A percentile compares a stretch with the other conserved stretches of the same genome.
These are phyloP conservation scores for Orthonevra nobilis DNA, from an alignment of 2,888 invertebrate species.

Conservation along the genomic window DNA sequence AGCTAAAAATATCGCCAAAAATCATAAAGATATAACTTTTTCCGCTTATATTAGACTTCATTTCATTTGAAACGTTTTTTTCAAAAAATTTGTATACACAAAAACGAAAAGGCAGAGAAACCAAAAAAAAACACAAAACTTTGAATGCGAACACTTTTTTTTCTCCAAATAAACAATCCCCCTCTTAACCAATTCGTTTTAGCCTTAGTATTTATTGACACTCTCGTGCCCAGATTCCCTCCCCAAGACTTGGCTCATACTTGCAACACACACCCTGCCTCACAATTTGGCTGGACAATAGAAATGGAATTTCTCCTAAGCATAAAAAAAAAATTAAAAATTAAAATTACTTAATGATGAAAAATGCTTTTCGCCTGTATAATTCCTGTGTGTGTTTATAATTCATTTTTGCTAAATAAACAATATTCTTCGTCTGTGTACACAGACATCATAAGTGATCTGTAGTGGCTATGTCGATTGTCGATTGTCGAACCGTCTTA, in stretches of 20 bases:
- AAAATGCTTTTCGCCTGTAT: conserved; percentile 38
- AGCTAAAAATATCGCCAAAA: conserved; percentile 62
- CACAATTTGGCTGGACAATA: conserved; percentile 45
- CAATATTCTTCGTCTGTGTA: conserved; percentile 42
- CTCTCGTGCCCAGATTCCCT: conserved; percentile 9
- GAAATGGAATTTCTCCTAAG: conserved; percentile 57
- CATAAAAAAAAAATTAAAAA: too few species aligned
- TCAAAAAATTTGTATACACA: conserved; percentile 31
- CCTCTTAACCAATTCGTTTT: conserved; percentile 1
- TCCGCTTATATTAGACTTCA: conserved; percentile 24
- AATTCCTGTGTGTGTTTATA: conserved; percentile 61
- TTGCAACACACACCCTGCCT: background rate
- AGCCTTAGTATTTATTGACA: conserved; percentile 32
- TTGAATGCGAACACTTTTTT: conserved; percentile 51
- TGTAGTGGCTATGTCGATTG: conserved; percentile 42
- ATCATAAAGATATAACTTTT: conserved; percentile 49
- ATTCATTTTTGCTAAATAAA: conserved; percentile 65
- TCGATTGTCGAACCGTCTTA: conserved; percentile 35
- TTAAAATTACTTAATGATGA: too few species aligned
- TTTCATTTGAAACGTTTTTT: conserved; percentile 29
- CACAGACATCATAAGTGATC: conserved; percentile 58
- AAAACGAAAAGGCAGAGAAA: background rate
- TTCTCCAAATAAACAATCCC: conserved; percentile 53
- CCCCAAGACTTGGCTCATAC: conserved; percentile 1
- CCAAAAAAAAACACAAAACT: conserved; percentile 13